Percentiles rank a stretch among this genome's conserved stretches.
phyloP scores from a whole-genome alignment of 2,888 invertebrate genomes.

The Drosophila pseudotakahashii region DNA sequence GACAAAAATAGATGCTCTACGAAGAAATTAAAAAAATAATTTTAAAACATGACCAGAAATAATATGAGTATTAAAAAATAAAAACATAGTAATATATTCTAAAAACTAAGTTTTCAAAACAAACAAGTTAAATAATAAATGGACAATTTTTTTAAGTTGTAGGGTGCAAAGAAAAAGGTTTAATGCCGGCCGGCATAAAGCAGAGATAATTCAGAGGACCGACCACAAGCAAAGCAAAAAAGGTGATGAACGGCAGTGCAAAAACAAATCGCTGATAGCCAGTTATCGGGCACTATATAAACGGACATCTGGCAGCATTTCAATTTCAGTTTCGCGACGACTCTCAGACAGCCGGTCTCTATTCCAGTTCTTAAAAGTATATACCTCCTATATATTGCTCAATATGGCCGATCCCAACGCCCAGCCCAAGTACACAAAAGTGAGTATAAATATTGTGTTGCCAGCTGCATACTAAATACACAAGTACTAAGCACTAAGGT shows the following conservation, averaged over 20 bases:
- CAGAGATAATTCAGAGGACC: slow-evolving; percentile 17
- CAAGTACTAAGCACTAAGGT: too few relatives aligned
- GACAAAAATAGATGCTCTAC: background rate
- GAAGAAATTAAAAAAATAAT: background rate
- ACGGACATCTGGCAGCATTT: slow-evolving; percentile 25
- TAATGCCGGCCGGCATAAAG: slow-evolving; percentile 63
- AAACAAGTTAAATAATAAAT: background rate
- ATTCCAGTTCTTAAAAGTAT: slow-evolving; percentile 2
- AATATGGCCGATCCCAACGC: slow-evolving; percentile 67
- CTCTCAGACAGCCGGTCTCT: slow-evolving; percentile 32
- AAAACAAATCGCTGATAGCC: slow-evolving; percentile 48
- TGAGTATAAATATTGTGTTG: slow-evolving; percentile 46
- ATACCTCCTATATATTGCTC: slow-evolving; percentile 9
- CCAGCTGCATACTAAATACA: slow-evolving; percentile 6
- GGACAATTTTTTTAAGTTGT: background rate
- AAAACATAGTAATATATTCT: too few relatives aligned
- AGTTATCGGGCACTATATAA: slow-evolving; percentile 55
- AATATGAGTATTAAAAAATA: too few relatives aligned
- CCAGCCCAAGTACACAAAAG: slow-evolving; percentile 70
- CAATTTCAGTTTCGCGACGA: slow-evolving; percentile 56
- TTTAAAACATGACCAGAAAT: too few relatives aligned
- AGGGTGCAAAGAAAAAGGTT: slow-evolving; percentile 19
- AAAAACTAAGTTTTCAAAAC: background rate
- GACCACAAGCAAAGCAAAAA: slow-evolving; percentile 23
- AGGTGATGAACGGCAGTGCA: slow-evolving; percentile 40